Conservation (phyloP, 2,888 invertebrate genomes). For the Tinea pellionella region DNA sequence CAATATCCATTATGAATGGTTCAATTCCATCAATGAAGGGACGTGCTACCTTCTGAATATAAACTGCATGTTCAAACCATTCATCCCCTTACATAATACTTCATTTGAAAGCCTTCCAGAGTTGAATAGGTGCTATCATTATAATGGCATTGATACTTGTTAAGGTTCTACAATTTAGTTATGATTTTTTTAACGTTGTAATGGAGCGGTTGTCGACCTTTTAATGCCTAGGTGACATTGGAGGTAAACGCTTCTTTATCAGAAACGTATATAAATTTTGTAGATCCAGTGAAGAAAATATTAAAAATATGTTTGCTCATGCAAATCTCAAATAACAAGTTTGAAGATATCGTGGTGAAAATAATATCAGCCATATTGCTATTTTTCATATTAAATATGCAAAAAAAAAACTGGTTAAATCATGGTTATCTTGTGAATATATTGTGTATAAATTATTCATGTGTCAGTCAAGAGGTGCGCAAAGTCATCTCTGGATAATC, state of each 20-base stretch:
- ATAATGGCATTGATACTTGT: neutral
- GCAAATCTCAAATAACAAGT: too few relatives aligned
- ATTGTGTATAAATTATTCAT: constrained; percentile 17
- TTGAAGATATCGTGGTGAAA: too few relatives aligned
- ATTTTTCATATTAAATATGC: too few relatives aligned
- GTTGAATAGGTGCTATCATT: constrained; percentile 2
- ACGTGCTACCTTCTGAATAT: constrained; percentile 39
- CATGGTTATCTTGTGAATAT: constrained; percentile 4
- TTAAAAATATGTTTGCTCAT: too few relatives aligned
- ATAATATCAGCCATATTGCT: too few relatives aligned
- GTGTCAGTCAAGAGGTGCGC: constrained; percentile 17
- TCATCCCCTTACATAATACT: constrained; percentile 27
- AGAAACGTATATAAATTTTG: too few relatives aligned
- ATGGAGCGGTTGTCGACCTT: neutral
- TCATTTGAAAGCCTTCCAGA: constrained; percentile 39
- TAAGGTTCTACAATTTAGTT: neutral
- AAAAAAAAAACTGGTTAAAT: neutral
- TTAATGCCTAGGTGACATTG: neutral
- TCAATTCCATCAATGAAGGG: constrained; percentile 41
- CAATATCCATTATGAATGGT: constrained; percentile 35
- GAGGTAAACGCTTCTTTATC: neutral
- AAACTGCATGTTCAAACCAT: constrained; percentile 31
- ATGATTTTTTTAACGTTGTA: neutral
- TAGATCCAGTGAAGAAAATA: too few relatives aligned
- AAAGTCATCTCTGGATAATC: constrained; percentile 19